Percentiles rank a stretch among this genome's conserved stretches.
Conservation (phyloP, 1,140 invertebrate genomes). For the Diachasmimorpha longicaudata region DNA sequence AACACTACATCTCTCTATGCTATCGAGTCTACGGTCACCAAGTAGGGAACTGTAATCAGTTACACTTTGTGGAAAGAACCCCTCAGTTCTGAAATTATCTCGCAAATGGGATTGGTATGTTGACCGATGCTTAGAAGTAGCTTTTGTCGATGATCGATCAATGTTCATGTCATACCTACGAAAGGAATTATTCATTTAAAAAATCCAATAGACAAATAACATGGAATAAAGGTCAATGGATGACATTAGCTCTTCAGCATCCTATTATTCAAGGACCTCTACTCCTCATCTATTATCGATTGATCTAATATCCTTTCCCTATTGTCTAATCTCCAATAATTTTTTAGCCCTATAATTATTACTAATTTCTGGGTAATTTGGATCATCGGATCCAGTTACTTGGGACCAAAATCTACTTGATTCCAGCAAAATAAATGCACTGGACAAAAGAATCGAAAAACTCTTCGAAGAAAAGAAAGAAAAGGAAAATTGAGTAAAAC, state of each 20-base stretch:
- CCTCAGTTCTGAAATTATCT: conserved; percentile 37
- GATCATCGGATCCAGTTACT: no score
- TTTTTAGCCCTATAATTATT: no score
- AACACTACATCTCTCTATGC: conserved; percentile 37
- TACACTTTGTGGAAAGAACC: conserved; percentile 53
- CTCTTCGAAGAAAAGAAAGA: no score
- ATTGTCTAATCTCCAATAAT: no score
- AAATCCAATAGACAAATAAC: no score
- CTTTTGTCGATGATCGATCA: conserved; percentile 41
- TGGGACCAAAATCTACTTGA: no score
- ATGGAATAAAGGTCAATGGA: no score
- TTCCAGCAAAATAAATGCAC: background rate
- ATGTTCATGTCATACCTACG: conserved; percentile 49
- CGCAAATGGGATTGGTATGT: conserved; percentile 23
- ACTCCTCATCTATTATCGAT: no score
- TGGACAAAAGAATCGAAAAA: conserved; percentile 15
- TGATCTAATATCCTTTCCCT: no score
- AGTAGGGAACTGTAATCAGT: conserved; percentile 39
- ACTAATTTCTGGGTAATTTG: no score
- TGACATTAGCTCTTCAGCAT: no score
- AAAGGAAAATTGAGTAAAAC: background rate
- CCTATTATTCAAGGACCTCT: no score
- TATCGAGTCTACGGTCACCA: conserved; percentile 45
- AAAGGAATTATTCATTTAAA: conserved; percentile 9
- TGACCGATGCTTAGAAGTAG: conserved; percentile 33